Conservation (phyloP, 2,797 vertebrate species). For the Aratinga solstitialis region DNA sequence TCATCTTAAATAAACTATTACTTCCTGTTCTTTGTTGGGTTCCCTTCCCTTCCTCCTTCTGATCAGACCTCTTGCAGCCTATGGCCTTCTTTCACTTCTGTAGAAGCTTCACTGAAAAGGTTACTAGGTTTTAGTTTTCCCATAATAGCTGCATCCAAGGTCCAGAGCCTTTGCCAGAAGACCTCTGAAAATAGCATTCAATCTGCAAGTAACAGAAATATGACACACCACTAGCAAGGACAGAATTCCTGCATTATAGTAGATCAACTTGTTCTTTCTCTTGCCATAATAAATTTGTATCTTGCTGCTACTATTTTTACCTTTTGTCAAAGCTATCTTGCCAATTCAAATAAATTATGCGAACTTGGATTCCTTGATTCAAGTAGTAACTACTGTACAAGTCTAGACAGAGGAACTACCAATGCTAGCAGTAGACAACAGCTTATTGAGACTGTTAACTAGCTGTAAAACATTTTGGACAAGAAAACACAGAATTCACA, state of each 20-base stretch:
- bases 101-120: background rate
- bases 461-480: background rate
- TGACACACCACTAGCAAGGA: background rate
- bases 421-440: background rate
- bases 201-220: background rate
- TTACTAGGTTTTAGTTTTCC: background rate
- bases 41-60: background rate
- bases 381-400: background rate
- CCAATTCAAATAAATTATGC: background rate
- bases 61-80: background rate
- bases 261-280: background rate
- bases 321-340: background rate
- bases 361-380: background rate
- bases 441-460: background rate
- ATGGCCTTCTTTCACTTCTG: background rate
- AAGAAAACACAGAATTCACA: background rate
- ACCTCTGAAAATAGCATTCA: background rate
- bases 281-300: background rate
- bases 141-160: background rate
- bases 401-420: background rate
- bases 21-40: background rate
- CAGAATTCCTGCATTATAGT: background rate
- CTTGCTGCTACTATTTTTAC: background rate
- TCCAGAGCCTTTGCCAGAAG: background rate
- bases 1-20: background rate